Conservation (phyloP, 2,113 vertebrate species). For the Atherinomorus stipes region DNA sequence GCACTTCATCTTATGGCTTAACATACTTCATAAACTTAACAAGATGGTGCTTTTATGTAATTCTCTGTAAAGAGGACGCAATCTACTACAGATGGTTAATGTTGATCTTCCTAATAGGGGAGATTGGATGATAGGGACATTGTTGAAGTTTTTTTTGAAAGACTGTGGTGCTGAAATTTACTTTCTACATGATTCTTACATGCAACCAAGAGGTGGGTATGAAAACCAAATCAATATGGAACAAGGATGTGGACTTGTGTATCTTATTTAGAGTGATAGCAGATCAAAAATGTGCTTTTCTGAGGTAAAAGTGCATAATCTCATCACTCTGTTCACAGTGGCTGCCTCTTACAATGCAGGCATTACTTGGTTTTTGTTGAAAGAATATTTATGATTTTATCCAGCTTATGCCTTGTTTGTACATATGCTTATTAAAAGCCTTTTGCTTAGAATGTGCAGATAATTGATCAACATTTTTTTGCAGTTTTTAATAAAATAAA, state of each 20-base stretch:
- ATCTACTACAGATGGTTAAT: conserved; percentile 51
- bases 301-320: conserved; percentile 26
- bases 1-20: conserved; percentile 63
- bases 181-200: conserved; percentile 23
- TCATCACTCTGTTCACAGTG: conserved; percentile 32
- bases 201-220: conserved; percentile 16
- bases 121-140: conserved; percentile 61
- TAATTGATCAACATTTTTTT: conserved; percentile 68
- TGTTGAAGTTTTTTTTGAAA: conserved; percentile 60
- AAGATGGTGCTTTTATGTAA: conserved; percentile 46
- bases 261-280: conserved; percentile 17
- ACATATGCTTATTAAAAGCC: conserved; percentile 80
- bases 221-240: conserved; percentile 20
- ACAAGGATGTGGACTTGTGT: conserved; percentile 21
- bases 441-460: conserved; percentile 75
- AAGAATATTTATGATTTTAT: conserved; percentile 76
- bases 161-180: conserved; percentile 37
- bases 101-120: conserved; percentile 66
- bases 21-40: conserved; percentile 47
- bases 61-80: conserved; percentile 59
- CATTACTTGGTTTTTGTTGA: conserved; percentile 60
- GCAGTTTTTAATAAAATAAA: conserved; percentile 85
- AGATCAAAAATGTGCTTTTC: conserved; percentile 26
- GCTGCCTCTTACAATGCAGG: conserved; percentile 44
- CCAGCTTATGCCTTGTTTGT: conserved; percentile 73